Percentiles rank a stretch among this genome's conserved stretches.
phyloP scores from a whole-genome alignment of 2,888 invertebrate species.

The Bellardia pandia region DNA sequence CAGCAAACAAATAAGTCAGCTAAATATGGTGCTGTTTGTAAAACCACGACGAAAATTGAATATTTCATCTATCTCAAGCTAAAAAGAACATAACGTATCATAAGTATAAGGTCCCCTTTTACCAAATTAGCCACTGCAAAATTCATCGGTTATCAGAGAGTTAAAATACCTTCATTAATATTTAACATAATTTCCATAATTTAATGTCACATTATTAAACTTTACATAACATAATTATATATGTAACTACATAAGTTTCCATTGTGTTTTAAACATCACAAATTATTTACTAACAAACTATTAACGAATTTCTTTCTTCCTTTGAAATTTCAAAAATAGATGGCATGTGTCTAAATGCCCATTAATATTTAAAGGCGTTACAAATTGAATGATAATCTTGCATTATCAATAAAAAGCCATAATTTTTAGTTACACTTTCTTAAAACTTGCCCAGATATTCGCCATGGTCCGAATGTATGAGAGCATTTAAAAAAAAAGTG shows the following conservation, averaged over 20 bases:
- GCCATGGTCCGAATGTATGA: not conserved
- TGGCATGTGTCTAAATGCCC: not conserved
- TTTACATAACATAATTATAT: not conserved
- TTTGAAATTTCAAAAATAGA: not conserved
- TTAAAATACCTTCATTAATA: too few species aligned
- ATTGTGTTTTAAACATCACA: not conserved
- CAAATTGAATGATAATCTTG: conserved; percentile 55
- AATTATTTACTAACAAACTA: not conserved
- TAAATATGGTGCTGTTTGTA: too few species aligned
- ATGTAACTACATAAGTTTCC: not conserved
- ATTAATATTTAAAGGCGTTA: conserved; percentile 39
- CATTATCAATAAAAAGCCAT: conserved; percentile 27
- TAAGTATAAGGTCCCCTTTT: too few species aligned
- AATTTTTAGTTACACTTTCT: conserved; percentile 58
- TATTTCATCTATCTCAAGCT: too few species aligned
- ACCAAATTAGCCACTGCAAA: too few species aligned
- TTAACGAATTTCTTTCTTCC: not conserved
- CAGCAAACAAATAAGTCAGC: too few species aligned
- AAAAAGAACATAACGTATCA: too few species aligned
- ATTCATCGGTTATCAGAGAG: too few species aligned
- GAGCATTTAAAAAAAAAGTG: conserved; percentile 20
- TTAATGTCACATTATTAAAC: not conserved
- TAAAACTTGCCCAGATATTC: conserved; percentile 19
- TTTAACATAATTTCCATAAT: too few species aligned
- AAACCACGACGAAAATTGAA: too few species aligned